Base-by-base conservation (phyloP, 2,113 vertebrate genomes). In the Columba janthina region DNA sequence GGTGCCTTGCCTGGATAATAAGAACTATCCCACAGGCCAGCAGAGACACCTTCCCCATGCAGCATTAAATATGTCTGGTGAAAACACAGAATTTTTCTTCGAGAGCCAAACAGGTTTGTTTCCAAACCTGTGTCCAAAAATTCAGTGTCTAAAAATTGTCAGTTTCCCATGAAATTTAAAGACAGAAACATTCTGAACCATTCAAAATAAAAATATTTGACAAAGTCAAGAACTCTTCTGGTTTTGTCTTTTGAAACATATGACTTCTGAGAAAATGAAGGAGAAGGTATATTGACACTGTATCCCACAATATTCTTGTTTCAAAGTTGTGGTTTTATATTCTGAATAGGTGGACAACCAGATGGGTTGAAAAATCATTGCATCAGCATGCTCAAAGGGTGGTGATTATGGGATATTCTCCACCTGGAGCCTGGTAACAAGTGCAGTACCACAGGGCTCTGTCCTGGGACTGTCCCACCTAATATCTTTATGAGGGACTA, bases 301-400 rank as follows among this genome's bases (percentile, higher is more conserved):
- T 62, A 19, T 76, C 11, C 5, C 8, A 70, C 32, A 73, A 57
- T 70, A 70, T 38, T 74, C 24, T 7, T 48, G 11, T 66, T 70
- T 88, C 14, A 12, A 78, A 10, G 17, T 34, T 70, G 11, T 61
- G 8, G 4, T 60, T 65, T 80, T 89, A 32, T 10, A 53, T 4
- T 73, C 26, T 84, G 26, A 83, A 69, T 56, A 17, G 1, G 3
- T 57, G 12, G 22, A 65, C 8, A 67, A 56, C 1, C 4, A 72
- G 17, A 42, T 9, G 0, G 0, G 9, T n/a, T 21, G 48, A 75
- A 74, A 72, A 51, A 29, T 25, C 15, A 19, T 54, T 72, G 4
- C 11, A 44, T 82, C 20, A 50, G 40, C 42, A 18, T 58, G 4
- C 5, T 53, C 18, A 46, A 20, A 65, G 5, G 6, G 15, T 48